Conservation (phyloP, 2,113 vertebrate genomes). For the Danio rerio region GRCz12tu NC_133192.1:53677501-53678000, state of each 20-base stretch:
- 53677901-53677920: too few relatives aligned
- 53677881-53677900: too few relatives aligned
- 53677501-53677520: constrained; percentile 30
- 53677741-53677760: background rate
- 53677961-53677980: too few relatives aligned
- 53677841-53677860: too few relatives aligned
- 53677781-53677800: background rate
- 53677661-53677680: background rate
- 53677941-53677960: too few relatives aligned
- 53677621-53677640: background rate
- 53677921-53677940: too few relatives aligned
- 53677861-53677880: too few relatives aligned
- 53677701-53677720: background rate
- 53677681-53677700: background rate
- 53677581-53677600: background rate
- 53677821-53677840: too few relatives aligned
- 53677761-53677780: background rate
- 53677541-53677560: background rate
- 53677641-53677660: background rate
- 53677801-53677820: background rate
- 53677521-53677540: constrained; percentile 27
- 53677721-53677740: background rate
- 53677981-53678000: too few relatives aligned
- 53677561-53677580: background rate
- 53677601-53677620: constrained; percentile 4